phyloP scores from a whole-genome alignment of 2,797 vertebrate species.

The Chaetophractus vellerosus region DNA sequence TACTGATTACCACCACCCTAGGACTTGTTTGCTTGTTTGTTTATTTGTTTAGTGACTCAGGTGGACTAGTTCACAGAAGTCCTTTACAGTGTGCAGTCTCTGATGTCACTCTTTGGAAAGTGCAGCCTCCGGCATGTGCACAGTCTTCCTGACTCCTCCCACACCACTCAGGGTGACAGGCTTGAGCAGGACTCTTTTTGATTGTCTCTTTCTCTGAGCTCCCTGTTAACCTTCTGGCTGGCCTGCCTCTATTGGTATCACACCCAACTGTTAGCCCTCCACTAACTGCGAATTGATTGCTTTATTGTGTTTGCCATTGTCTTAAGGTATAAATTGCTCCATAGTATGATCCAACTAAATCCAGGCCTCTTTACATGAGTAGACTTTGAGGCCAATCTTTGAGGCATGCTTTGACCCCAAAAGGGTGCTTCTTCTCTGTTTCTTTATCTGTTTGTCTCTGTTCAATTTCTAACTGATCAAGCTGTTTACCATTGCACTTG shows the following conservation, averaged over 20 bases:
- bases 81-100: neutral
- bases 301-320: neutral
- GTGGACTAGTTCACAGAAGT: neutral
- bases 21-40: neutral
- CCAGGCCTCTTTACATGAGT: neutral
- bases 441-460: neutral
- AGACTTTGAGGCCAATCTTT: neutral
- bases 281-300: neutral
- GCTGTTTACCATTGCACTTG: neutral
- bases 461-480: neutral
- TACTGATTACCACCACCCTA: neutral
- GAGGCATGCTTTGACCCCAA: constrained; percentile 10
- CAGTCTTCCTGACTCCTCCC: neutral
- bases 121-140: neutral
- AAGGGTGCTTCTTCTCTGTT: neutral
- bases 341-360: neutral
- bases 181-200: neutral
- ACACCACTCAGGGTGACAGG: neutral
- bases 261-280: neutral
- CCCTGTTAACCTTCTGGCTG: too few species aligned
- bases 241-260: too few species aligned
- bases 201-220: neutral
- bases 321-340: neutral
- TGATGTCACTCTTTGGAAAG: neutral
- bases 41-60: neutral